phyloP scores from a whole-genome alignment of 1,140 invertebrate species.

The Drosophila varians region DNA sequence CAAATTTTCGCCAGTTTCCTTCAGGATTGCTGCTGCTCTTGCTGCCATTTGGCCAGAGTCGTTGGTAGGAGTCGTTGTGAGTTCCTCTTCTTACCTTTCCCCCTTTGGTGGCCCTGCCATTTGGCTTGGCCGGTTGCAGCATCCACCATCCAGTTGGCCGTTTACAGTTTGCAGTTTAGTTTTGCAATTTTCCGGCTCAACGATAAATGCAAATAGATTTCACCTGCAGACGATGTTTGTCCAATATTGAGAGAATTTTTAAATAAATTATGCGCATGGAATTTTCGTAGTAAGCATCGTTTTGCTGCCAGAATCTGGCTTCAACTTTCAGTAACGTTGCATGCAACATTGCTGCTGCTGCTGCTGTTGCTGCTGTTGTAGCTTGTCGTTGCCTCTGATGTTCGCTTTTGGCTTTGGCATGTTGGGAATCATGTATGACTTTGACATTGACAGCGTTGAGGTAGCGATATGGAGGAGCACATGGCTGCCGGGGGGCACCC shows the following conservation, averaged over 20 bases:
- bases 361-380: conserved; percentile 18
- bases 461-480: conserved; percentile 35
- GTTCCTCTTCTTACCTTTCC: too few relatives aligned
- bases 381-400: conserved; percentile 36
- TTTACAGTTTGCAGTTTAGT: conserved; percentile 70
- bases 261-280: conserved; percentile 78
- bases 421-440: conserved; percentile 72
- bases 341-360: conserved; percentile 34
- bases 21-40: not conserved
- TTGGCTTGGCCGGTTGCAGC: not conserved
- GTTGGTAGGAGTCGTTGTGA: too few relatives aligned
- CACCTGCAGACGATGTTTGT: conserved; percentile 79
- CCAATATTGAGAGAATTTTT: conserved; percentile 77
- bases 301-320: conserved; percentile 5
- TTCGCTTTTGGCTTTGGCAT: conserved; percentile 68
- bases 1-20: conserved; percentile 52
- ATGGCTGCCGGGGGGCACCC: conserved; percentile 20
- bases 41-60: not conserved
- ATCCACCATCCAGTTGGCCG: conserved; percentile 28
- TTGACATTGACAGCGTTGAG: conserved; percentile 73
- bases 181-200: conserved; percentile 80
- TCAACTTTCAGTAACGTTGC: conserved; percentile 11
- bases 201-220: conserved; percentile 82
- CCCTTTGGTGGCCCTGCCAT: not conserved
- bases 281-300: conserved; percentile 46